Percentiles rank a stretch among this genome's conserved stretches.
Conservation (phyloP, 2,113 vertebrate species). For the Leucosticte australis region DNA sequence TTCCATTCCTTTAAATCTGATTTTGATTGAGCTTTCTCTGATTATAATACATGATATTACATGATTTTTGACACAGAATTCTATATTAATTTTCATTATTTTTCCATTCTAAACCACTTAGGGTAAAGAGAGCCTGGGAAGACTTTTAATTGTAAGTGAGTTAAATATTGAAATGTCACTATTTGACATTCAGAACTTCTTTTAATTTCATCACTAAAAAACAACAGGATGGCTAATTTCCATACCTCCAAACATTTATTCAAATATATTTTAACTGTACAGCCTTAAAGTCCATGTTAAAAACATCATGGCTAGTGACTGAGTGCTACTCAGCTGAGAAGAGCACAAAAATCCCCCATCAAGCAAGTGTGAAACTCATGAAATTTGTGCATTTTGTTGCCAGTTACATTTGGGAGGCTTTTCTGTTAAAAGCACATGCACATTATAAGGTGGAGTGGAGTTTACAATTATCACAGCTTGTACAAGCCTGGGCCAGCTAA, state of each 20-base stretch:
- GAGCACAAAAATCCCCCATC: rapidly evolving
- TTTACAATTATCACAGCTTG: neutral
- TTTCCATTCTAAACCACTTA: neutral
- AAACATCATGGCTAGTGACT: neutral
- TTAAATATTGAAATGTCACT: neutral
- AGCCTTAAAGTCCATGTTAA: neutral
- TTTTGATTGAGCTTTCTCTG: neutral
- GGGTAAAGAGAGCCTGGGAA: neutral
- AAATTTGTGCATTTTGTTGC: neutral
- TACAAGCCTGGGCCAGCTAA: neutral
- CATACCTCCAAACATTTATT: neutral
- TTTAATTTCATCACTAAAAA: neutral
- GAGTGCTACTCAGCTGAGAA: neutral
- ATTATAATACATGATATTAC: neutral
- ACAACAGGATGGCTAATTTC: neutral
- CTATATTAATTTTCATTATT: neutral
- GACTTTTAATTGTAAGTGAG: neutral
- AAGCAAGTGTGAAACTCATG: neutral
- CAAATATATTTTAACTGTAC: neutral
- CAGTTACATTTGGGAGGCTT: neutral
- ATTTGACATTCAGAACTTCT: neutral
- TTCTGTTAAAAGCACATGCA: neutral
- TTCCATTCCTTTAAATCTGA: neutral
- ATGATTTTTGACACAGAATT: neutral
- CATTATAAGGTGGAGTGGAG: neutral